Evolutionary conservation across 2,888 invertebrate species (phyloP), one percentile per base, ranked within the genome.

Genomic region (Apantesis nais): DNA sequence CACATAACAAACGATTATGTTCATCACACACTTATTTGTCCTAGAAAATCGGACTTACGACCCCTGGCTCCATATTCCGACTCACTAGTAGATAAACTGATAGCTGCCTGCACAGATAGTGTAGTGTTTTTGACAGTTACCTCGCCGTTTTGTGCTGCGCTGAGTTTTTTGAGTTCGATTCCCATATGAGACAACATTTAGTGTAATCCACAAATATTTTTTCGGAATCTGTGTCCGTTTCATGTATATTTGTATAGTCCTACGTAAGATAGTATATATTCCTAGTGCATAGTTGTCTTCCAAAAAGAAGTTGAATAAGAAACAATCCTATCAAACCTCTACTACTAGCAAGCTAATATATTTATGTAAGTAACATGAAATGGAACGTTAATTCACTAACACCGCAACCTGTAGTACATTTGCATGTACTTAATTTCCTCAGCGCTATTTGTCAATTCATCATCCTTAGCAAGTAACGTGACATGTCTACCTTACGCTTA

Each of bases 401-500:
- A 52, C 31, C 44, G 25, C 63, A 63, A 55, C 29, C 52, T 9
- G 14, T 31, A 8, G 39, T 31, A 68, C 65, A 39, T 66, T 39
- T 52, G 41, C 66, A 62, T 44, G 44, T 61, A 61, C 37, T 39
- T 66, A 61, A 62, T 65, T 70, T 66, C n/a, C 64, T 52, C 44
- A 22, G n/a, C 22, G 48, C 34, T 72, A 64, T 75, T 73, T 71
- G 73, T 68, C 72, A 61, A 73, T 74, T 76, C 77, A 73, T 75
- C 71, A 67, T 69, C 22, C 31, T 64, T 55, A 29, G 9, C 8
- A 63, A 62, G 55, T 67, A 31, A 62, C 44, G 64, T 70, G 39
- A 72, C 70, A 70, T 63, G 63, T 58, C 62, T 48, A 48, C 48
- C n/a, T 52, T n/a, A 58, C 19, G 41, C 41, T 22, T 68, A 62